Percentiles rank a stretch among this genome's conserved stretches.
Evolutionary conservation across 2,888 invertebrate species (phyloP).

Genomic region (Leptinotarsa tumamoca): DNA sequence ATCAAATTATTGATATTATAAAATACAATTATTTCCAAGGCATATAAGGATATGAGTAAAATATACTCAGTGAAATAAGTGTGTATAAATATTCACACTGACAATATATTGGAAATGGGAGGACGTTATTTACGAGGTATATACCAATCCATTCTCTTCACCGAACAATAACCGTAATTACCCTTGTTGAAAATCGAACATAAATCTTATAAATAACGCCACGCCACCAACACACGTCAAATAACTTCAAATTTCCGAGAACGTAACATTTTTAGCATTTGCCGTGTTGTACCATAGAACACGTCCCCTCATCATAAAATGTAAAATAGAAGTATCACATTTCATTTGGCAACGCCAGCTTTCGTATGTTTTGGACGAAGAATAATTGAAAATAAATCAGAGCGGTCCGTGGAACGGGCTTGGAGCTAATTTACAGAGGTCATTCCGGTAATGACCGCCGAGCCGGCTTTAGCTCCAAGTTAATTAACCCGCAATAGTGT

Average conservation of each 20-base stretch:
- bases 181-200: conserved; percentile 1
- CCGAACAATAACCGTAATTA: conserved; percentile 15
- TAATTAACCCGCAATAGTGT: conserved; percentile 56
- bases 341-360: conserved; percentile 29
- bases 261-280: conserved; percentile 11
- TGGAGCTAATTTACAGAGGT: conserved; percentile 57
- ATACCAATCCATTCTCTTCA: not conserved
- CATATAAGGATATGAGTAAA: no score
- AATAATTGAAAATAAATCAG: conserved; percentile 59
- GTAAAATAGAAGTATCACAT: conserved; percentile 32
- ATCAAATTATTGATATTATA: no score
- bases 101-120: not conserved
- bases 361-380: conserved; percentile 41
- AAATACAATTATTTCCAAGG: no score
- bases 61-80: no score
- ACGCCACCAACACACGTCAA: conserved; percentile 17
- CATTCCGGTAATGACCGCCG: conserved; percentile 59
- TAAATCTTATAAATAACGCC: not conserved
- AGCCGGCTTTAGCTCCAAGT: conserved; percentile 53
- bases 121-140: not conserved
- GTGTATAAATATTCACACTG: no score
- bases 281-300: not conserved
- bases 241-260: conserved; percentile 25
- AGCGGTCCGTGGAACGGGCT: conserved; percentile 43
- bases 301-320: conserved; percentile 16